Conservation (phyloP, 2,797 vertebrate genomes). For the Uromys caudimaculatus region DNA sequence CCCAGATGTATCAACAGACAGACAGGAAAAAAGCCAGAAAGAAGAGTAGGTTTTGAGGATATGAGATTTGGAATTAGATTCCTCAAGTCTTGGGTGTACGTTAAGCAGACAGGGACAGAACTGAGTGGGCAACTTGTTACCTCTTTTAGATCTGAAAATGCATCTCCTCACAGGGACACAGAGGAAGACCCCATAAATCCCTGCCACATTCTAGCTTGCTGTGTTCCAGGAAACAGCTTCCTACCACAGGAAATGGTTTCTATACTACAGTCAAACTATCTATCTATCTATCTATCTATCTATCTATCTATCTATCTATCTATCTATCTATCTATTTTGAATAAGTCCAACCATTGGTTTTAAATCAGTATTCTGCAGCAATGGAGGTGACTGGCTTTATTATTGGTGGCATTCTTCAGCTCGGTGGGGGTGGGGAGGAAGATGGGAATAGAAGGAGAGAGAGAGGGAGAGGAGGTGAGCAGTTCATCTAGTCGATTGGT, state of each 20-base stretch:
- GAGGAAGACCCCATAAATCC: background rate
- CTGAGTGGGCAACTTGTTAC: background rate
- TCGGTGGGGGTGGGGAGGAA: background rate
- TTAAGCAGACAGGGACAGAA: background rate
- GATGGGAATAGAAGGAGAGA: background rate
- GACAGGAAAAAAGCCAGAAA: background rate
- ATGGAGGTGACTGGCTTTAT: background rate
- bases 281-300: too few species aligned
- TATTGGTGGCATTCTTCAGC: background rate
- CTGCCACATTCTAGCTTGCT: fast-evolving
- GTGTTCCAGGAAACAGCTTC: background rate
- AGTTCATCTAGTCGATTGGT: background rate
- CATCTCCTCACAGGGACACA: background rate
- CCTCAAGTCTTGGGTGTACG: background rate
- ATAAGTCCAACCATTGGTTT: background rate
- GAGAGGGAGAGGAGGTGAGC: slow-evolving; percentile 13
- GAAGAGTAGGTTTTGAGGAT: background rate
- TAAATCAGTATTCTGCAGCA: background rate
- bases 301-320: too few species aligned
- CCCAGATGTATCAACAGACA: background rate
- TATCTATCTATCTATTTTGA: too few species aligned
- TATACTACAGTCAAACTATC: background rate
- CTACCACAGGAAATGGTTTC: background rate
- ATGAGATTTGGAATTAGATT: background rate
- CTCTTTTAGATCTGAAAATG: background rate